Conservation (phyloP, 2,888 invertebrate genomes). For the Fissipunctia ypsillon region DNA sequence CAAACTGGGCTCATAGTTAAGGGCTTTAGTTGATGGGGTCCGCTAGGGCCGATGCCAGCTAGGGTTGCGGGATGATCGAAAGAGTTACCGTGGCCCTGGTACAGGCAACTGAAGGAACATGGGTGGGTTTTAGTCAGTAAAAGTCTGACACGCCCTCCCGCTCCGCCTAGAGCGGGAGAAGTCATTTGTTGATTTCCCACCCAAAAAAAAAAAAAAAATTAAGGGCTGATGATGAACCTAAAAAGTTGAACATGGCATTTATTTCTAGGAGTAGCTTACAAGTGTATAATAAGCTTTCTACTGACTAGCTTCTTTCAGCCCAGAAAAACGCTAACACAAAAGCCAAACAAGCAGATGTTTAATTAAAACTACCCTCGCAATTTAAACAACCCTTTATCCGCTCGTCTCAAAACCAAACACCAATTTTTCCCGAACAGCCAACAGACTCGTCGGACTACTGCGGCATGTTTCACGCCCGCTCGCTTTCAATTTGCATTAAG, state of each 20-base stretch:
- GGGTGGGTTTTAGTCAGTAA: no score
- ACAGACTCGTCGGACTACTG: slow-evolving; percentile 57
- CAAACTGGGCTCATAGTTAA: background rate
- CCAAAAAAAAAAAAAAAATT: no score
- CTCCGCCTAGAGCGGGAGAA: no score
- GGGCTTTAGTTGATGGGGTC: no score
- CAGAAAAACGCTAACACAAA: slow-evolving; percentile 1
- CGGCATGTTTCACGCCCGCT: slow-evolving; percentile 71
- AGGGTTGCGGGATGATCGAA: no score
- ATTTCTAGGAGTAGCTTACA: background rate
- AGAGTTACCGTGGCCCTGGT: no score
- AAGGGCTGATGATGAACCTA: background rate
- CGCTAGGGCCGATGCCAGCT: no score
- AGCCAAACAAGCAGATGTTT: slow-evolving; percentile 26
- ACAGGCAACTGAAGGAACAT: no score
- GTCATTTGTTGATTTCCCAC: no score
- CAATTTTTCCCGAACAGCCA: slow-evolving; percentile 50
- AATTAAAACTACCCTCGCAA: slow-evolving; percentile 38
- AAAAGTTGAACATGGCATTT: background rate
- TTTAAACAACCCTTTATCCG: slow-evolving; percentile 46
- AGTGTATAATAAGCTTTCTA: background rate
- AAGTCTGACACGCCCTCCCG: no score
- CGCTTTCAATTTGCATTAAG: slow-evolving; percentile 79
- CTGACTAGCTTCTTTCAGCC: background rate
- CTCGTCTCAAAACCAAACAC: slow-evolving; percentile 44